Percentiles rank a stretch among this genome's conserved stretches.
These are phyloP conservation scores for Crocallis elinguaria DNA, from an alignment of 2,888 invertebrate species.

Conservation along the genomic window DNA sequence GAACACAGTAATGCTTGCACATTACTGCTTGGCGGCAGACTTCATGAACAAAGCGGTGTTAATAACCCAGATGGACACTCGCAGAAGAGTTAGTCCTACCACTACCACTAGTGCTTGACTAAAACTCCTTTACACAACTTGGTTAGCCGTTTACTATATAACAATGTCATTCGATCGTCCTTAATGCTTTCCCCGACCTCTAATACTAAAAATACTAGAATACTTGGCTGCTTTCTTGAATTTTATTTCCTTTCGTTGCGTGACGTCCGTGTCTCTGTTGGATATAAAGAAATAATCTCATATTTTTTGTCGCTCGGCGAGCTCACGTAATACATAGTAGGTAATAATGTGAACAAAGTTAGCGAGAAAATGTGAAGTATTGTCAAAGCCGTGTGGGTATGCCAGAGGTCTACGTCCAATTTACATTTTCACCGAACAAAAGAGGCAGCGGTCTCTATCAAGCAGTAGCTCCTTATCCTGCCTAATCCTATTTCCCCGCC, in stretches of 20 bases:
- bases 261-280: constrained; percentile 19
- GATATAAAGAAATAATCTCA: constrained; percentile 31
- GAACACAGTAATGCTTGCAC: too few species aligned
- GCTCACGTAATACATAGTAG: constrained; percentile 40
- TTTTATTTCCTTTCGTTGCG: constrained; percentile 4
- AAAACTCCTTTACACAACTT: too few species aligned
- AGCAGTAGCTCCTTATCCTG: constrained; percentile 56
- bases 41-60: too few species aligned
- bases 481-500: constrained; percentile 60
- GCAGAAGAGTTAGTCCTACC: too few species aligned
- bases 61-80: too few species aligned
- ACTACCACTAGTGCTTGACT: too few species aligned
- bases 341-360: constrained; percentile 41
- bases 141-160: too few species aligned
- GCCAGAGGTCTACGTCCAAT: constrained; percentile 44
- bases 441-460: constrained; percentile 47
- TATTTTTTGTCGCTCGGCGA: constrained; percentile 30
- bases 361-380: constrained; percentile 38
- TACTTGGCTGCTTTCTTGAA: constrained; percentile 19
- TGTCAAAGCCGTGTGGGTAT: constrained; percentile 37
- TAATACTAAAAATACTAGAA: too few species aligned
- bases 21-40: too few species aligned
- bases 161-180: not conserved
- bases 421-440: constrained; percentile 62
- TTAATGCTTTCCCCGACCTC: too few species aligned